phyloP scores from a whole-genome alignment of 2,113 vertebrate species.

The Gallinago paraguaiae region DNA sequence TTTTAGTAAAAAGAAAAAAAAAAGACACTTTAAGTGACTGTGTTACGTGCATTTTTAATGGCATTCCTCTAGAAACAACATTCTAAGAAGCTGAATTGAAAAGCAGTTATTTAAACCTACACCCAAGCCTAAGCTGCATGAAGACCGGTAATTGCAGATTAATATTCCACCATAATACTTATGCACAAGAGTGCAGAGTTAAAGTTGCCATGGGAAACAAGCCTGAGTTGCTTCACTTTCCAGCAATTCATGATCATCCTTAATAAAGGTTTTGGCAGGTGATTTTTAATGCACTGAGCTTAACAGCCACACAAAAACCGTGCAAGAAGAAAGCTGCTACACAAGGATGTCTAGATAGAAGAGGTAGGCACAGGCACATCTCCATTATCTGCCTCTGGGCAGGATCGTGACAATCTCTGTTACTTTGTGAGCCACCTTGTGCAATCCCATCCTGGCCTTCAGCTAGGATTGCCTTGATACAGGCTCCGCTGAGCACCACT shows the following conservation, averaged over 20 bases:
- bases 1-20: neutral
- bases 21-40: neutral
- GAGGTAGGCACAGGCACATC: fast-evolving
- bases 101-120: neutral
- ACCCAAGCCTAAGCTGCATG: slow-evolving; percentile 16
- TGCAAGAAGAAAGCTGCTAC: neutral
- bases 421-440: neutral
- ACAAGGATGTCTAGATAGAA: neutral
- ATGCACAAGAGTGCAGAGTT: neutral
- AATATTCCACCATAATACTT: slow-evolving; percentile 41
- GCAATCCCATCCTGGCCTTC: neutral
- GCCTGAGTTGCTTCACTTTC: slow-evolving; percentile 47
- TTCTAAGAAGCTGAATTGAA: neutral
- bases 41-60: neutral
- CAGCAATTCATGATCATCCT: neutral
- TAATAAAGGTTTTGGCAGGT: slow-evolving; percentile 47
- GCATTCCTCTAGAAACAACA: neutral
- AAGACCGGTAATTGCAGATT: slow-evolving; percentile 52
- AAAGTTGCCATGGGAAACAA: slow-evolving; percentile 63
- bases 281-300: slow-evolving; percentile 16
- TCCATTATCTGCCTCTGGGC: neutral
- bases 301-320: neutral
- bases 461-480: neutral
- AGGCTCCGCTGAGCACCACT: fast-evolving
- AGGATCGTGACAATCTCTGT: neutral